Evolutionary conservation across 2,888 invertebrate genomes (phyloP), one percentile per base, ranked within the genome.

Genomic region (Drosophila borborema): DNA sequence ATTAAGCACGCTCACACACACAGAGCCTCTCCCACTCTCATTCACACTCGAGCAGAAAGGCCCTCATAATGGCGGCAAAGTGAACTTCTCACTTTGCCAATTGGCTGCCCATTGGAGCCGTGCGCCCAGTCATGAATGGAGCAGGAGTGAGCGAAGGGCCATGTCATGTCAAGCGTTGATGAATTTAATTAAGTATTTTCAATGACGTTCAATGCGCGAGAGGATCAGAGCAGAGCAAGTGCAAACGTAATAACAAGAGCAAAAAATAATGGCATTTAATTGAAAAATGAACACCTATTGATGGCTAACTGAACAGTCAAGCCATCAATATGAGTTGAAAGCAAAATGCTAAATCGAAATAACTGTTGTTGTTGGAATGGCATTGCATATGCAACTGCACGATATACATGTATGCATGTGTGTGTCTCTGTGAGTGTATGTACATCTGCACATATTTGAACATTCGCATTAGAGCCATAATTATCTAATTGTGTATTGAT

Each of bases 121-220:
- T 14, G 48, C 56, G 54, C 49, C 28, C 58, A 64, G 54, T 68
- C 58, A 63, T 61, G 31, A 23, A 16, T 14, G 7, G 20, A 6
- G 54, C 40, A 6, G 38, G 5, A 40, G 38, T 0, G 8, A 36
- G 53, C 4, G 18, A 0, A 14, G 45, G 60, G 63, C 36, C 68
- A 68, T 64, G 63, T 68, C 74, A 75, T 79, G 86, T 89, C 82
- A 85, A 82, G 82, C 89, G 86, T 74, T 89, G 82, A 89, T 88
- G 82, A 86, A 85, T 89, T 85, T 85, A 86, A 86, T 85, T 85
- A 86, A 83, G 87, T 89, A 86, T 81, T 89, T 83, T 79, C 89
- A 89, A 83, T 83, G 85, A 75, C 81, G 79, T 74, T 70, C 89
- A 79, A 54, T 54, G 81, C 79, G 70, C 68, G 70, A 18, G 49